Evolutionary conservation across 2,113 vertebrate genomes (phyloP).

Genomic region (Petroica traversi): DNA sequence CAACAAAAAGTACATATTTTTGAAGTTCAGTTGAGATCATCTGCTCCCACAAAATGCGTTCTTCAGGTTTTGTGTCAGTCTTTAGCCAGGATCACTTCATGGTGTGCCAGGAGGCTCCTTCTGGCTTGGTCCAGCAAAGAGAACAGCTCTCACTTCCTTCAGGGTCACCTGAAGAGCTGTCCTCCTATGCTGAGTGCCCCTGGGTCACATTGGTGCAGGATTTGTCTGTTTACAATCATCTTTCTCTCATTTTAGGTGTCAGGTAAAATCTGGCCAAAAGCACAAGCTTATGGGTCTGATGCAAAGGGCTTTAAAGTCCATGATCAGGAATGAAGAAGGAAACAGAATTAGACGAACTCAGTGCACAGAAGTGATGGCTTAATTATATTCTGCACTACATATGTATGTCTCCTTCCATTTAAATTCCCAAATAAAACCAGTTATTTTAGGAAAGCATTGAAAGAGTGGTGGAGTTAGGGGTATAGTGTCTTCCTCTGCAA

Average conservation of each 20-base stretch:
- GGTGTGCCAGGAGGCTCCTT: background rate
- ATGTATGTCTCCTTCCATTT: background rate
- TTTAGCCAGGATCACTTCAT: background rate
- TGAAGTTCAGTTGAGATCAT: background rate
- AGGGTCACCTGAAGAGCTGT: background rate
- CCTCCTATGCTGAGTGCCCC: background rate
- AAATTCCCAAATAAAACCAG: background rate
- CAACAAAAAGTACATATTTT: background rate
- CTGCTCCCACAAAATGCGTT: background rate
- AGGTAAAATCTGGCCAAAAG: background rate
- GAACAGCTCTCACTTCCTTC: background rate
- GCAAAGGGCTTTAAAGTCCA: background rate
- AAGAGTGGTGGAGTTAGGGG: background rate
- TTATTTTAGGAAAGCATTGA: background rate
- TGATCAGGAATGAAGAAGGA: conserved; percentile 25
- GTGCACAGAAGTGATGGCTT: conserved; percentile 34
- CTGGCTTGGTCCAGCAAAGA: background rate
- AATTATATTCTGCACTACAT: background rate
- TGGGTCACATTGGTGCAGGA: background rate
- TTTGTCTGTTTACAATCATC: background rate
- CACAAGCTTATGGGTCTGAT: background rate
- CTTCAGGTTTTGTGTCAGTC: background rate
- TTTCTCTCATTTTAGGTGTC: background rate
- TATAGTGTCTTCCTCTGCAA: conserved; percentile 12
- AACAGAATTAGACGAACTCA: conserved; percentile 17